Base-by-base conservation (phyloP, 2,113 vertebrate genomes). In the Poeciliopsis retropinna region DNA sequence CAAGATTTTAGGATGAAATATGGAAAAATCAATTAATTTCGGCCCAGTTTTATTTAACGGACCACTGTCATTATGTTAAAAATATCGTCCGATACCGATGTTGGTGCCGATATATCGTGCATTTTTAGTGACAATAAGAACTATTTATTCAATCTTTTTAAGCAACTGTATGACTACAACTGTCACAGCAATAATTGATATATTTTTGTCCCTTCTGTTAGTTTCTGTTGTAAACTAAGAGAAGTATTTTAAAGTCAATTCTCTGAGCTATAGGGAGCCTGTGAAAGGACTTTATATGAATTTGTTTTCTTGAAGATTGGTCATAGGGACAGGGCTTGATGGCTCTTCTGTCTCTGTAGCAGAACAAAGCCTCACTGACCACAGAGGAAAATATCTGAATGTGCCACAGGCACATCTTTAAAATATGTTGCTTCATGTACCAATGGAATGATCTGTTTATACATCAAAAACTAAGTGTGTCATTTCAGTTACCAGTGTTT, bases 301-400 rank as follows among this genome's bases (percentile, higher is more conserved):
- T 29, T 30, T 78, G 72, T 78, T 80, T 79, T 81, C 80, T 86
- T 3, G 25, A 80, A 80, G 67, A 67, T 60, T 7, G 13, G 76
- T 70, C 65, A 67, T 34, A 67, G 67, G 66, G 78, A 87, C 70
- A 80, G 62, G 34, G 63, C 67, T 69, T 62, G 60, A 82, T 78
- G 72, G 70, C 75, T 77, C 72, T 80, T 67, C 62, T 78, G 60
- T 83, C 75, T 77, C 72, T 77, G 62, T 86, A 87, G 79, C 65
- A 76, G 83, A 77, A 72, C 72, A 72, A 73, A 63, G 75, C 80
- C 82, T 90, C 89, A 88, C 67, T 76, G 78, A 87, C 89, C 89
- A 81, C 86, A 88, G 76, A 83, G 85, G 80, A 83, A 87, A 87
- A 86, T 80, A 81, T 86, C 77, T 80, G 84, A 89, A 89, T 82